Percentiles rank a stretch among this genome's conserved stretches.
phyloP scores from a whole-genome alignment of 1,140 invertebrate genomes.

The Drosophila repleta region DNA sequence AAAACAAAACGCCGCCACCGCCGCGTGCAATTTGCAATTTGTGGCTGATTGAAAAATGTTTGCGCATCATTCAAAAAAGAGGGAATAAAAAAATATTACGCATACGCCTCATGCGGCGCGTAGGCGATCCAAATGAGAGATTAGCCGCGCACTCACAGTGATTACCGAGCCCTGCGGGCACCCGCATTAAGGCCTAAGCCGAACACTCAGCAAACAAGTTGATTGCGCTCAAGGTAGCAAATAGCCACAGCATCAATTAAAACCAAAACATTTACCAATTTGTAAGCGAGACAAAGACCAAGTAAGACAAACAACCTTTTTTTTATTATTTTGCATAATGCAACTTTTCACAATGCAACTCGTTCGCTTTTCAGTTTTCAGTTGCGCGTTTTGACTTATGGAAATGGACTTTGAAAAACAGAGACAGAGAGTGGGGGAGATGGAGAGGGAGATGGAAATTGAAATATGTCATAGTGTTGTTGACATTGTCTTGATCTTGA shows the following conservation, averaged over 20 bases:
- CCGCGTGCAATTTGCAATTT: conserved; percentile 31
- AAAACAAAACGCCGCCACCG: conserved; percentile 23
- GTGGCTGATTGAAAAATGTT: conserved; percentile 24
- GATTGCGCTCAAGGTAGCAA: conserved; percentile 38
- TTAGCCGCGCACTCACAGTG: conserved; percentile 17
- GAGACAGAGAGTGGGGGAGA: not conserved
- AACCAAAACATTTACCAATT: conserved; percentile 39
- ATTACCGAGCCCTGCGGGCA: conserved; percentile 27
- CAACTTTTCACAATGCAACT: conserved; percentile 40
- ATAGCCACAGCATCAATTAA: conserved; percentile 33
- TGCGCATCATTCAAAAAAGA: conserved; percentile 18
- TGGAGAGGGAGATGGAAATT: too few species aligned
- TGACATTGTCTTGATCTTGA: conserved; percentile 44
- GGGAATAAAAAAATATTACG: conserved; percentile 29
- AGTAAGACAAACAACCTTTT: not conserved
- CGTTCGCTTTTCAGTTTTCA: conserved; percentile 17
- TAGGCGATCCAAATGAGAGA: conserved; percentile 16
- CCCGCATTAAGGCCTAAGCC: conserved; percentile 11
- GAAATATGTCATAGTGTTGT: conserved; percentile 1
- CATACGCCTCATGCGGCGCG: conserved; percentile 40
- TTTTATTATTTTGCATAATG: conserved; percentile 47
- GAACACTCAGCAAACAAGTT: conserved; percentile 35
- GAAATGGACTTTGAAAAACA: conserved; percentile 47
- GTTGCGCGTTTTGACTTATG: conserved; percentile 27
- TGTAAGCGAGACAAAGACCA: conserved; percentile 22